Evolutionary conservation across 2,797 vertebrate genomes (phyloP).

Genomic region (Poecilia velifera): DNA sequence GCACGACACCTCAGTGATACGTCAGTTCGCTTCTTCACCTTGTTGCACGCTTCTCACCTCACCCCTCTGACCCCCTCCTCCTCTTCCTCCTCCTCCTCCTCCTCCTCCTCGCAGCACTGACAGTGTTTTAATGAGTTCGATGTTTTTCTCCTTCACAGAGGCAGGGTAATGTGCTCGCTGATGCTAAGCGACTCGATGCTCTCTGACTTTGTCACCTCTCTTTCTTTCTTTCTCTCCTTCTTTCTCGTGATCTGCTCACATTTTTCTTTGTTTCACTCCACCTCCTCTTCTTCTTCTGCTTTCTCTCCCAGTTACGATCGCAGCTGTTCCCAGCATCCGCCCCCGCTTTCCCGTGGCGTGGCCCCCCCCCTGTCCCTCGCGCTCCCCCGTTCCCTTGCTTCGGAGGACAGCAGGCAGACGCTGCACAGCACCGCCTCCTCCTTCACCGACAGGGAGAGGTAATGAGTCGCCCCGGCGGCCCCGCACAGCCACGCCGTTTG

Average conservation of each 20-base stretch:
- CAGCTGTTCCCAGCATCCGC: conserved; percentile 84
- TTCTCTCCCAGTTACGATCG: conserved; percentile 80
- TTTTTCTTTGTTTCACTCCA: not conserved
- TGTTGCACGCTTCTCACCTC: conserved; percentile 43
- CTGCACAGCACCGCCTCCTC: conserved; percentile 84
- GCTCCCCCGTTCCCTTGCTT: conserved; percentile 81
- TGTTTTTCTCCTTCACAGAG: conserved; percentile 72
- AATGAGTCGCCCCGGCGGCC: conserved; percentile 68
- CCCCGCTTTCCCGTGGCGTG: conserved; percentile 81
- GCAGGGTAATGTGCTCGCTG: conserved; percentile 67
- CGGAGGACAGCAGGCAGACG: conserved; percentile 86
- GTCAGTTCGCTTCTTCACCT: conserved; percentile 40
- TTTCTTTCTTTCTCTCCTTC: conserved; percentile 10
- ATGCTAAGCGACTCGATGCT: conserved; percentile 67
- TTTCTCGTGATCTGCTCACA: conserved; percentile 27
- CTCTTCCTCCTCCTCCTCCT: not conserved
- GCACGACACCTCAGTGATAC: conserved; percentile 17
- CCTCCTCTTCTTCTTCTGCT: conserved; percentile 4
- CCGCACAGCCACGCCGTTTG: conserved; percentile 10
- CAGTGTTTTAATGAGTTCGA: conserved; percentile 69
- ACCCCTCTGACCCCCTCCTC: conserved; percentile 6
- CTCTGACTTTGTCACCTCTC: conserved; percentile 49
- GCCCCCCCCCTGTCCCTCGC: conserved; percentile 82
- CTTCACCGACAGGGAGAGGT: conserved; percentile 86
- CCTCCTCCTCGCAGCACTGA: conserved; percentile 40